Evolutionary conservation across 2,888 invertebrate genomes (phyloP), one percentile per base, ranked within the genome.

Genomic region (Ectemnius cavifrons): DNA sequence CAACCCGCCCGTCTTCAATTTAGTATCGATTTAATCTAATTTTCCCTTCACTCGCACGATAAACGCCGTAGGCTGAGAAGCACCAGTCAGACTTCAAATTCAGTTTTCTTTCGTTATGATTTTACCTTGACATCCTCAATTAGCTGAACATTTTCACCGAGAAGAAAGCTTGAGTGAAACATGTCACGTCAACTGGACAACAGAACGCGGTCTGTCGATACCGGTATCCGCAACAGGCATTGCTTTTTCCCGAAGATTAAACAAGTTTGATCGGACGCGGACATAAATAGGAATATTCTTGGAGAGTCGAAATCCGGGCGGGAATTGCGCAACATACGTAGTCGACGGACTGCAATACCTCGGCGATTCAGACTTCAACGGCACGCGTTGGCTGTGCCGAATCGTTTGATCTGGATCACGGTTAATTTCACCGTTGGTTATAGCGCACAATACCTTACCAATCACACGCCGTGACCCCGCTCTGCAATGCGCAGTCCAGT

Each of bases 341-440:
- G 73, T 70, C 73, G 73, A 73, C 79, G 74, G 71, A 57, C 62
- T 62, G 63, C 67, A 75, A 78, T 80, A 64, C 59, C 20, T 67
- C 6, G 23, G 45, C 63, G 63, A 56, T 71, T 11, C 58, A 72
- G 73, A 77, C 78, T 80, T 80, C 69, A 70, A 63, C 63, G 67
- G 78, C 66, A 75, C 73, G 80, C 78, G 75, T 59, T 37, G 72
- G 52, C 16, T 13, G 8, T 16, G 52, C 52, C n/a, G 63, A 68
- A 77, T 70, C 82, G 79, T 83, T 83, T 79, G 78, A 83, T 83
- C 74, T 66, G 74, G 82, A 81, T 77, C 81, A 81, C 76, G 81
- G 82, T 81, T 83, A 83, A 83, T 83, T 83, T 83, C 81, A 75
- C 72, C 79, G 74, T 71, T 63, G 78, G 81, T 79, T 78, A 73